Evolutionary conservation across 2,113 vertebrate genomes (phyloP).

Genomic region (Anoura caudifer): DNA sequence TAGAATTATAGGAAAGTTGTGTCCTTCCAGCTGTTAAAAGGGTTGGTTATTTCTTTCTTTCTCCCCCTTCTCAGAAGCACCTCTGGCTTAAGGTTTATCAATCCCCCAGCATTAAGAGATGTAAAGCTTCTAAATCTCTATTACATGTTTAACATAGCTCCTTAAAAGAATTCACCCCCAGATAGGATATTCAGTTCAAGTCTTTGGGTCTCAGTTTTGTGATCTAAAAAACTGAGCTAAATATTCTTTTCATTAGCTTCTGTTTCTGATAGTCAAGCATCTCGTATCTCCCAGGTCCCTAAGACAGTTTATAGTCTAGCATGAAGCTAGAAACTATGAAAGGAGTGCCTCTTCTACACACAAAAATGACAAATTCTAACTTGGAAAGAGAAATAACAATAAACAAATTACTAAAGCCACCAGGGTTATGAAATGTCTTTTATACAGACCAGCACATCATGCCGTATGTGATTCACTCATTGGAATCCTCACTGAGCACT

Average conservation of each 20-base stretch:
- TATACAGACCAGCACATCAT: background rate
- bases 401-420: background rate
- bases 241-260: background rate
- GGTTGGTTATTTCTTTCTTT: background rate
- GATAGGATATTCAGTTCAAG: background rate
- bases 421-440: background rate
- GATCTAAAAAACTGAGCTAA: background rate
- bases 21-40: background rate
- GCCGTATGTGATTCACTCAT: background rate
- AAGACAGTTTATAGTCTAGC: background rate
- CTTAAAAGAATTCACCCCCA: background rate
- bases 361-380: background rate
- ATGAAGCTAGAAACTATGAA: background rate
- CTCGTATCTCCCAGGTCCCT: background rate
- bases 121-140: background rate
- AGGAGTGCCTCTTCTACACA: background rate
- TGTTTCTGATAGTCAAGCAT: background rate
- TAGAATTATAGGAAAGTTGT: background rate
- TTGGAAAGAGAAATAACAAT: background rate
- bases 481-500: background rate
- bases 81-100: background rate
- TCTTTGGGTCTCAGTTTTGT: background rate
- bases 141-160: background rate
- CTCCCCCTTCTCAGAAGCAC: background rate
- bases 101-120: background rate